Conservation (phyloP, 2,113 vertebrate genomes). For the Nannospalax galili region DNA sequence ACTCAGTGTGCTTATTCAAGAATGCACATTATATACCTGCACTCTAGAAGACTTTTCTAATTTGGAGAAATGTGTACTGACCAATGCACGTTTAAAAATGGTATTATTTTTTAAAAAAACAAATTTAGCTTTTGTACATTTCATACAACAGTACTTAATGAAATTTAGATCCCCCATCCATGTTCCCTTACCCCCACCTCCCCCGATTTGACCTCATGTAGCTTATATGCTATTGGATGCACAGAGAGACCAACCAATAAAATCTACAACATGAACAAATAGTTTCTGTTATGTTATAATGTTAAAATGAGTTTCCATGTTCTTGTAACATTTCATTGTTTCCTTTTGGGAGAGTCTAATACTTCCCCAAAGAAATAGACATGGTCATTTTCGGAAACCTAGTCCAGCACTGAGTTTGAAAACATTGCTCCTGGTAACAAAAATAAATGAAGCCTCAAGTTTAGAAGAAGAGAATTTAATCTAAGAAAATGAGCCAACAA, state of each 20-base stretch:
- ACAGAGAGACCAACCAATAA: neutral
- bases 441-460: neutral
- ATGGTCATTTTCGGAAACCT: too few relatives aligned
- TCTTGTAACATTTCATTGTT: neutral
- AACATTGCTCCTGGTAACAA: neutral
- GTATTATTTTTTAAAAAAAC: too few relatives aligned
- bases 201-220: too few relatives aligned
- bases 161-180: too few relatives aligned
- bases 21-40: neutral
- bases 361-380: neutral
- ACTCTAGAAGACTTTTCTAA: neutral
- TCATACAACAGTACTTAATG: too few relatives aligned
- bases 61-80: neutral
- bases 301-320: neutral
- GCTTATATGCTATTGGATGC: neutral
- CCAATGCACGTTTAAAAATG: neutral
- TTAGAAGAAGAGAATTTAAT: neutral
- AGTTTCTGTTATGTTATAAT: neutral
- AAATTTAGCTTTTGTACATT: neutral
- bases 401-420: neutral
- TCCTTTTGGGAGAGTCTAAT: neutral
- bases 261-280: neutral
- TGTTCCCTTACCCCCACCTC: too few relatives aligned
- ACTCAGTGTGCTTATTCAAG: neutral
- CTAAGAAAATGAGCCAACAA: neutral